Base-by-base conservation (phyloP, 2,113 vertebrate genomes). In the Oreocharis arfaki region DNA sequence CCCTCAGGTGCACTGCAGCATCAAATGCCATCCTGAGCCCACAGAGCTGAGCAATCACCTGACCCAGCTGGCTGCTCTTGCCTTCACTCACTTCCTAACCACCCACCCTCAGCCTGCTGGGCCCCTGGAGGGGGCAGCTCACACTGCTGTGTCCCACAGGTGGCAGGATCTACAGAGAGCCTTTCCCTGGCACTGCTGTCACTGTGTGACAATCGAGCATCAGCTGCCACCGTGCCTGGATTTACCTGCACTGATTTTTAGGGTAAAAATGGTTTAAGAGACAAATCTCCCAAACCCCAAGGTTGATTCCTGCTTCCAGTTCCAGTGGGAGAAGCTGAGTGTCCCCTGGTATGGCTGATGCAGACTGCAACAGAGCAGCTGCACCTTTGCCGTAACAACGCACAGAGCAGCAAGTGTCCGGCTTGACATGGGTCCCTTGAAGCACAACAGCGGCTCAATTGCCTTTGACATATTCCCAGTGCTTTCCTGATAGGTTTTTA, bases 241-340 rank as follows among this genome's bases (percentile, higher is more conserved):
- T 76, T 83, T 79, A 90, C 39, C 75, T 80, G 47, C 68, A 76
- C 80, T 41, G 63, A 74, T 77, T 91, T 39, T 74, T 44, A 93
- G 63, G 67, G 70, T 80, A 70, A 91, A 93, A 91, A 26, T 28
- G 24, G 16, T 37, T 83, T 69, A 46, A 74, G 37, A 57, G 52
- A 84, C 47, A 49, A 52, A 79, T 52, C 41, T 81, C 32, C 11
- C 41, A 37, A 53, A 21, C 8, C 9, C 21, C 61, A 32, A 69
- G 47, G 52, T 57, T 70, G 41, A 16, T 11, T 53, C 2, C 2
- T 47, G 47, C 64, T 52, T 55, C 70, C 39, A 23, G 57, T 27
- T 73, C 55, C 8, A 0, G 4, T 15, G 49, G 57, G 63, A 94
- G n/a, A 88, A 85, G 78, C 37, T 6, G 10, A 7, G 22, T 78